Conservation (phyloP, 2,888 invertebrate species). For the Sycophila texana region DNA sequence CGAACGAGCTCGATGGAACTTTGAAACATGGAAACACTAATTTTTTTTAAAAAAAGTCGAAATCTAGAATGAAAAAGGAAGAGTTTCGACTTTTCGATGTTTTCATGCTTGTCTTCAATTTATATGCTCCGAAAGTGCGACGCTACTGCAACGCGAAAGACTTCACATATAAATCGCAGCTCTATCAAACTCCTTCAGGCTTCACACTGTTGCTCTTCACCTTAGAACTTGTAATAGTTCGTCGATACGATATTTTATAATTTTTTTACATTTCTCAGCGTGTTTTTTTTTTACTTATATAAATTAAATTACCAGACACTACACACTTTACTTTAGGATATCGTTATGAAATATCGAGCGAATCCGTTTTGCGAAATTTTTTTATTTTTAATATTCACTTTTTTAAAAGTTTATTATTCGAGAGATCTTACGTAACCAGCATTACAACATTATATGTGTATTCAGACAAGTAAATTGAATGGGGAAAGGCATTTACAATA, state of each 20-base stretch:
- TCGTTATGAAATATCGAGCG: constrained; percentile 68
- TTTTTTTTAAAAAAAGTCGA: constrained; percentile 58
- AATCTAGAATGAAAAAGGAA: constrained; percentile 55
- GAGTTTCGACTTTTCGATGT: constrained; percentile 56
- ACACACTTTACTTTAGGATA: constrained; percentile 66
- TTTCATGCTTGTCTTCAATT: constrained; percentile 53
- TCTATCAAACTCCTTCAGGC: constrained; percentile 61
- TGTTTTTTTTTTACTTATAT: constrained; percentile 65
- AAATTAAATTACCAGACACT: constrained; percentile 71
- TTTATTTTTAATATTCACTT: constrained; percentile 51
- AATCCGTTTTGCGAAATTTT: constrained; percentile 59
- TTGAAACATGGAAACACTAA: constrained; percentile 55
- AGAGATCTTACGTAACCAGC: constrained; percentile 51
- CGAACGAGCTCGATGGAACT: constrained; percentile 56
- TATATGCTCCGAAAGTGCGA: constrained; percentile 53
- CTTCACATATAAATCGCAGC: constrained; percentile 55
- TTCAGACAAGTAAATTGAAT: constrained; percentile 51
- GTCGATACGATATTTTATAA: constrained; percentile 57
- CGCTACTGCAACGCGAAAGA: constrained; percentile 48
- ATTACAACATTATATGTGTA: constrained; percentile 54
- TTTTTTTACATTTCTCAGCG: constrained; percentile 62
- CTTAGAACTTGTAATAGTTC: constrained; percentile 56
- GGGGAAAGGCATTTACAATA: constrained; percentile 53
- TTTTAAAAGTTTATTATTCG: constrained; percentile 54
- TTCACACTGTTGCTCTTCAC: constrained; percentile 63